Conservation (phyloP, 1,140 invertebrate species). For the Agrypnia vestita region DNA sequence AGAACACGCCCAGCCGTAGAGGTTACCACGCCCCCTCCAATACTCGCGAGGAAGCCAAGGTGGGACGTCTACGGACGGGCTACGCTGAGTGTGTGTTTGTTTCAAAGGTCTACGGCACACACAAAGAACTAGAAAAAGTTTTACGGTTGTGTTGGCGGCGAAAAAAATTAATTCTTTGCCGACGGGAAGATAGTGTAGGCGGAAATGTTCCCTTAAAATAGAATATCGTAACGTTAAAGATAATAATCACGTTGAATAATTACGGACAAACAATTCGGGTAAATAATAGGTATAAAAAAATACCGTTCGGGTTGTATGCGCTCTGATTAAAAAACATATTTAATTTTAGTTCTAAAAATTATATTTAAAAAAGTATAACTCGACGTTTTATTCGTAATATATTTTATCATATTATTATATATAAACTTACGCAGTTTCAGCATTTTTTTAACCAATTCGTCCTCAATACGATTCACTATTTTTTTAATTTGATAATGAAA, state of each 20-base stretch:
- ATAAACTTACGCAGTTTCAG: too few species aligned
- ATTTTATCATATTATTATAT: too few species aligned
- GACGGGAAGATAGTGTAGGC: slow-evolving; percentile 22
- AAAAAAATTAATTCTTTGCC: slow-evolving; percentile 49
- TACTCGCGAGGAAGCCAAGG: slow-evolving; percentile 40
- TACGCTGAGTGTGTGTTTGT: slow-evolving; percentile 26
- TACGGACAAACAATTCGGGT: too few species aligned
- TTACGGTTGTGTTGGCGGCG: slow-evolving; percentile 12
- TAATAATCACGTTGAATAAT: neutral
- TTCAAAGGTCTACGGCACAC: slow-evolving; percentile 33
- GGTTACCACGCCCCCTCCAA: slow-evolving; percentile 48
- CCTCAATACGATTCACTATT: too few species aligned
- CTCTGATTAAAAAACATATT: too few species aligned
- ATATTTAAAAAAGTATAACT: too few species aligned
- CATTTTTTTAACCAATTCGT: too few species aligned
- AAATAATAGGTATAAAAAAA: too few species aligned
- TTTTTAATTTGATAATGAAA: too few species aligned
- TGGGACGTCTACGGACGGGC: slow-evolving; percentile 38
- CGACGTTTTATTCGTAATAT: too few species aligned
- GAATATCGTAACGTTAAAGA: neutral
- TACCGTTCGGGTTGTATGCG: too few species aligned
- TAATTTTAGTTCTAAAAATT: too few species aligned
- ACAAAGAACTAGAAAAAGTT: slow-evolving; percentile 33
- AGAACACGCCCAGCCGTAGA: slow-evolving; percentile 54
- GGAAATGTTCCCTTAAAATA: neutral